Base-by-base conservation (phyloP, 2,888 invertebrate species). In the Hesperia comma region DNA sequence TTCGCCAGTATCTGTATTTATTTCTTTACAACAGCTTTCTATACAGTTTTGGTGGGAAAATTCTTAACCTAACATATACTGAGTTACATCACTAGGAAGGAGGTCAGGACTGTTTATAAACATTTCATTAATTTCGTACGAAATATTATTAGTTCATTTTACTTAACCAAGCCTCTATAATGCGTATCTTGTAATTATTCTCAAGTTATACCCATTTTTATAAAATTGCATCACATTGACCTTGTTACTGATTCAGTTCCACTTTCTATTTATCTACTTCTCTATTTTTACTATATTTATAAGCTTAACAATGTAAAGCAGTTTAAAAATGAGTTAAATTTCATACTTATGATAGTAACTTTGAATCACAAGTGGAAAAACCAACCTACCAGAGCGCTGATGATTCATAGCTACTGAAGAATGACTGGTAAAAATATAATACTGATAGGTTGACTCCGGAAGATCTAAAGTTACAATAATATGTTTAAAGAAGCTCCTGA, bases 91-190 rank as follows among this genome's bases (percentile, higher is more conserved):
- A 90, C 75, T 82, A 70, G 72, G 80, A 80, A 81, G 82, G 91
- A 90, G 91, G 92, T 90, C 90, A 90, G 74, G 81, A 77, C 73
- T 92, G 92, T 92, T 92, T 86, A 91, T 91, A 86, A 92, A 92
- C 92, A 92, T 77, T 80, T 82, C 77, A 77, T 75, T 74, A 77
- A 79, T 73, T 80, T 81, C 82, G 53, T 32, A 41, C 32, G 10
- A n/a, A 64, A 32, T 64, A 56, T 64, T 41, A 58, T 26, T 17
- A 32, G 10, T 58, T n/a, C 8, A 58, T 58, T 58, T 26, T 15
- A 19, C 26, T 51, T 51, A 58, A 17, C 6, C 26, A 41, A 7
- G 32, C 51, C 2, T 57, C 26, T 32, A 33, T 12, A 58, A n/a
- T 6, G 15, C 33, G 8, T 19, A 12, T 57, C 40, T 21, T 41